These are phyloP conservation scores for Zaprionus africanus DNA, from an alignment of 1,140 invertebrate genomes.

Conservation along the genomic window DNA sequence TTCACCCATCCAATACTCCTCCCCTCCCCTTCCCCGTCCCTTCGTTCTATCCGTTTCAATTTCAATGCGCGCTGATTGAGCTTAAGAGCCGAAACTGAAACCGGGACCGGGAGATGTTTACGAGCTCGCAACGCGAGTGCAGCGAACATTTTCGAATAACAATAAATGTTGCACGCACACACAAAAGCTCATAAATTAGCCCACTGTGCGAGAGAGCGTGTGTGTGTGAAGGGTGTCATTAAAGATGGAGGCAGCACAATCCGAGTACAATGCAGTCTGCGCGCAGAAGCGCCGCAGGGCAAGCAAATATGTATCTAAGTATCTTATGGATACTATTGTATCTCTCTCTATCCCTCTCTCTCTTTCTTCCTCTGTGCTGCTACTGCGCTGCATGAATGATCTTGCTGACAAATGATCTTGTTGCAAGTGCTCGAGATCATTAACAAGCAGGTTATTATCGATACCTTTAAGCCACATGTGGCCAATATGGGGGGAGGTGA, in stretches of 20 bases:
- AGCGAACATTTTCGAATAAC: slow-evolving; percentile 48
- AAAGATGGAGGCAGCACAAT: slow-evolving; percentile 43
- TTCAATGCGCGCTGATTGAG: slow-evolving; percentile 52
- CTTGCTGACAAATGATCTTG: slow-evolving; percentile 35
- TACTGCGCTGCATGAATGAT: slow-evolving; percentile 6
- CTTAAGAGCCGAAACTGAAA: slow-evolving; percentile 47
- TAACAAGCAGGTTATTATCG: slow-evolving; percentile 14
- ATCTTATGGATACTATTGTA: slow-evolving; percentile 14
- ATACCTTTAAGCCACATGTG: slow-evolving; percentile 8
- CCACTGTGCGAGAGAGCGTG: slow-evolving; percentile 14
- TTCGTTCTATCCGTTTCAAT: slow-evolving; percentile 22
- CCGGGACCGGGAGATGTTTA: slow-evolving; percentile 39
- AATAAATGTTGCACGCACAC: slow-evolving; percentile 44
- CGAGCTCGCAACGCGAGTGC: slow-evolving; percentile 36
- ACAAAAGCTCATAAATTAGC: slow-evolving; percentile 58
- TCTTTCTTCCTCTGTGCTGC: neutral
- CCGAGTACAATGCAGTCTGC: slow-evolving; percentile 20
- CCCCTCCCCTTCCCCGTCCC: neutral
- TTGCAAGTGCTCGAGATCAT: slow-evolving; percentile 17
- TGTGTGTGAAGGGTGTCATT: slow-evolving; percentile 41
- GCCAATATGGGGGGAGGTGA: neutral
- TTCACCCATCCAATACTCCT: neutral
- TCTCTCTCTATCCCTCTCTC: neutral
- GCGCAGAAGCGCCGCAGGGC: neutral
- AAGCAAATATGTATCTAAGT: slow-evolving; percentile 39